phyloP scores from a whole-genome alignment of 1,140 invertebrate genomes.

The Hyles vespertilio region DNA sequence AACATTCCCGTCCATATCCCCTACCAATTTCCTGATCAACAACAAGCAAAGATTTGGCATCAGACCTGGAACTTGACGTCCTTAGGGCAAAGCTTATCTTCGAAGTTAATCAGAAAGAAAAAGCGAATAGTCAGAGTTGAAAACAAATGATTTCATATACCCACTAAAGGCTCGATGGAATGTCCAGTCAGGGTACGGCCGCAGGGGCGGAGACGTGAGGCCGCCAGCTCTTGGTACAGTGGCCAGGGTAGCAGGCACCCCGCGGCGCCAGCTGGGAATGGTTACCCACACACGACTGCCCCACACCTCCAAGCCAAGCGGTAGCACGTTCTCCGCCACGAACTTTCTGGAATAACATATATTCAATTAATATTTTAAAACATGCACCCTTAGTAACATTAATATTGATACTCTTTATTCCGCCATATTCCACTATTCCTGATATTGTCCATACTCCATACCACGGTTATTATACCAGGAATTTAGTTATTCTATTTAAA shows the following conservation, averaged over 20 bases:
- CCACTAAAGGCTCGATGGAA: conserved; percentile 79
- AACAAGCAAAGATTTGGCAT: too few relatives aligned
- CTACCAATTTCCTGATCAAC: too few relatives aligned
- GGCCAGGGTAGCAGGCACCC: conserved; percentile 82
- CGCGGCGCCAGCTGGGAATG: conserved; percentile 88
- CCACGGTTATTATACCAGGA: too few relatives aligned
- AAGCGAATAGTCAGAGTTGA: background rate
- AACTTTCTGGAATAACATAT: conserved; percentile 74
- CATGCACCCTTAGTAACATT: too few relatives aligned
- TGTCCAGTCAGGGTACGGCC: conserved; percentile 85
- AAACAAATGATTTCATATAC: conserved; percentile 8
- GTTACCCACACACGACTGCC: conserved; percentile 81
- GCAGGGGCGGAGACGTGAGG: conserved; percentile 78
- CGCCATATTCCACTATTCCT: too few relatives aligned
- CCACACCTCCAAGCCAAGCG: conserved; percentile 83
- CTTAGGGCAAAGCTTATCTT: background rate
- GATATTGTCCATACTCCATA: too few relatives aligned
- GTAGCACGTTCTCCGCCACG: conserved; percentile 83
- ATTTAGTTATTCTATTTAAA: too few relatives aligned
- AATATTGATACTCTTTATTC: too few relatives aligned
- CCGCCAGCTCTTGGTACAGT: conserved; percentile 76
- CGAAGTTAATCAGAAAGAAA: background rate
- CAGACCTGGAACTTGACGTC: too few relatives aligned
- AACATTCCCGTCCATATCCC: too few relatives aligned
- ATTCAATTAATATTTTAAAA: too few relatives aligned